phyloP scores from a whole-genome alignment of 2,113 vertebrate species.

The Sciurus niger region DNA sequence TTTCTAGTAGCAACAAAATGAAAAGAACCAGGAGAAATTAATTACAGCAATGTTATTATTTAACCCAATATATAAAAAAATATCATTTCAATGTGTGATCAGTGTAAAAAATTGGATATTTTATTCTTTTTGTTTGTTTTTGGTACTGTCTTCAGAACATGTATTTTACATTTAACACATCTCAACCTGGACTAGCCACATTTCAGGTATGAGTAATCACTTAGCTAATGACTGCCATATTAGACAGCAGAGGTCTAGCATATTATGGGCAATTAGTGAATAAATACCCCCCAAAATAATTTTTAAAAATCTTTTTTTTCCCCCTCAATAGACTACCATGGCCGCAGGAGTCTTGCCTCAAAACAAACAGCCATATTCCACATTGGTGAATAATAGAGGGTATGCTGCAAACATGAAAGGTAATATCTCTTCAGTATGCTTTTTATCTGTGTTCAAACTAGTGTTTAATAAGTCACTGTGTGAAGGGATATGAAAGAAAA shows the following conservation, averaged over 20 bases:
- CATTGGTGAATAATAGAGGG: conserved; percentile 82
- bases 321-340: conserved; percentile 89
- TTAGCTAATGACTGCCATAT: background rate
- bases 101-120: conserved; percentile 28
- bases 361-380: conserved; percentile 89
- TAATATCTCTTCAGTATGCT: conserved; percentile 83
- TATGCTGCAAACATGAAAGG: conserved; percentile 91
- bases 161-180: background rate
- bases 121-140: background rate
- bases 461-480: background rate
- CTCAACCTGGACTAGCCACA: background rate
- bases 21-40: background rate
- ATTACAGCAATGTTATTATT: background rate
- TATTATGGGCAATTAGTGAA: background rate
- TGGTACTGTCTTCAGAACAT: conserved; percentile 17
- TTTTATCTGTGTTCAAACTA: conserved; percentile 28
- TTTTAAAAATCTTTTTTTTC: background rate
- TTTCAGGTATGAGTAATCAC: background rate
- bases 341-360: conserved; percentile 93
- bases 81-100: background rate
- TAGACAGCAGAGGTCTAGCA: background rate
- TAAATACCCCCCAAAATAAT: background rate
- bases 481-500: conserved; percentile 12
- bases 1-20: conserved; percentile 44
- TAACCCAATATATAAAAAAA: conserved; percentile 6